These are phyloP conservation scores for Pseudomyrmex cubaensis DNA, from an alignment of 1,140 invertebrate species.

Conservation along the genomic window DNA sequence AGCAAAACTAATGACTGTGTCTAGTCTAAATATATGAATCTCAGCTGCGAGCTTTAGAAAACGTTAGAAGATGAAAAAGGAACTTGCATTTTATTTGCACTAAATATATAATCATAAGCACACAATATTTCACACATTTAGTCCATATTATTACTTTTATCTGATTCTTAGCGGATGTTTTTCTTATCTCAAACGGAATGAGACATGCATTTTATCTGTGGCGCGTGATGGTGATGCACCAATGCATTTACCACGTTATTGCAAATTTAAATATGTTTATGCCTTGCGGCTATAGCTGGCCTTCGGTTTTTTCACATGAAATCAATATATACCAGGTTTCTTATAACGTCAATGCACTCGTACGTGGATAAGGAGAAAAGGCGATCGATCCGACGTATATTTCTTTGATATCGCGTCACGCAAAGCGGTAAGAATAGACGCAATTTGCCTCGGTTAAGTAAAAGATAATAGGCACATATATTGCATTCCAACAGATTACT, in stretches of 20 bases:
- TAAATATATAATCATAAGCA: background rate
- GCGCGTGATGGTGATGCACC: too few species aligned
- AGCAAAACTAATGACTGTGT: background rate
- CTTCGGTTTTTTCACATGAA: constrained; percentile 41
- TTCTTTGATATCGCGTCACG: constrained; percentile 51
- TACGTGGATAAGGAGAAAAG: constrained; percentile 41
- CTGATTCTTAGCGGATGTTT: too few species aligned
- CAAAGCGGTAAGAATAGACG: constrained; percentile 39
- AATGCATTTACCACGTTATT: too few species aligned
- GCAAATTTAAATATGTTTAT: constrained; percentile 8
- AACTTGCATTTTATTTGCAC: background rate
- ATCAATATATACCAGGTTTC: constrained; percentile 42
- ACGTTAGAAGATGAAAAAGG: too few species aligned
- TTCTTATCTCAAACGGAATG: too few species aligned
- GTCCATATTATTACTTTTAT: too few species aligned
- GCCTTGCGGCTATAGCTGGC: constrained; percentile 20
- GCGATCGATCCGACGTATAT: constrained; percentile 43
- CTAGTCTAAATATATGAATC: background rate
- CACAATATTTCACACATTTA: too few species aligned
- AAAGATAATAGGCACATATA: background rate
- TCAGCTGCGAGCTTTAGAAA: too few species aligned
- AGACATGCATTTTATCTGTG: too few species aligned
- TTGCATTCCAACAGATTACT: background rate
- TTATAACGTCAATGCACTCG: constrained; percentile 54
- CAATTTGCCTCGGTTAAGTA: constrained; percentile 27